Conservation (phyloP, 1,140 invertebrate genomes). For the Drosophila tani region DNA sequence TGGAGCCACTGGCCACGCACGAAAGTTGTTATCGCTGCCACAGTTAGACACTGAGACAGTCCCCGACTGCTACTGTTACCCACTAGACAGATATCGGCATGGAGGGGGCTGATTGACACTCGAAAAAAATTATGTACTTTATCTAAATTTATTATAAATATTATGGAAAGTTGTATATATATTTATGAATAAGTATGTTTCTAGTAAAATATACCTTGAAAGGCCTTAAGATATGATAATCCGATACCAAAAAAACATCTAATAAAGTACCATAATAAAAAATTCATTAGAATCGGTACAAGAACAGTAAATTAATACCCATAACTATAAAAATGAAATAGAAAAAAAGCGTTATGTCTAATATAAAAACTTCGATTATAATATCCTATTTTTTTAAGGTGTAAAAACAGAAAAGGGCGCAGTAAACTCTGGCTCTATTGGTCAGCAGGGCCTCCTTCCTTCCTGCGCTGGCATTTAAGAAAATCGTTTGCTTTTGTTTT, state of each 20-base stretch:
- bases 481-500: constrained; percentile 31
- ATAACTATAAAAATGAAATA: background rate
- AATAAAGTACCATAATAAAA: too few relatives aligned
- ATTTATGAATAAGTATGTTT: too few relatives aligned
- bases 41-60: constrained; percentile 60
- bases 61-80: constrained; percentile 59
- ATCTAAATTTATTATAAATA: too few relatives aligned
- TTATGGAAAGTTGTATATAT: too few relatives aligned
- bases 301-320: too few relatives aligned
- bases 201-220: too few relatives aligned
- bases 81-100: constrained; percentile 16
- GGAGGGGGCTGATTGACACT: constrained; percentile 12
- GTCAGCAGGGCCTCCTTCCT: constrained; percentile 55
- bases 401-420: background rate
- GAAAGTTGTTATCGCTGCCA: constrained; percentile 74
- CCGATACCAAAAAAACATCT: too few relatives aligned
- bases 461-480: constrained; percentile 16
- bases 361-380: background rate
- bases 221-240: too few relatives aligned
- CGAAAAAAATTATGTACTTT: too few relatives aligned
- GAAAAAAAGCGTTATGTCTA: background rate
- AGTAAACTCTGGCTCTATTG: constrained; percentile 53
- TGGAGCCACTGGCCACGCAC: constrained; percentile 35
- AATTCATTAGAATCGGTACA: background rate
- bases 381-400: constrained; percentile 3